Evolutionary conservation across 1,140 invertebrate species (phyloP).

Genomic region (Camponotus floridanus): DNA sequence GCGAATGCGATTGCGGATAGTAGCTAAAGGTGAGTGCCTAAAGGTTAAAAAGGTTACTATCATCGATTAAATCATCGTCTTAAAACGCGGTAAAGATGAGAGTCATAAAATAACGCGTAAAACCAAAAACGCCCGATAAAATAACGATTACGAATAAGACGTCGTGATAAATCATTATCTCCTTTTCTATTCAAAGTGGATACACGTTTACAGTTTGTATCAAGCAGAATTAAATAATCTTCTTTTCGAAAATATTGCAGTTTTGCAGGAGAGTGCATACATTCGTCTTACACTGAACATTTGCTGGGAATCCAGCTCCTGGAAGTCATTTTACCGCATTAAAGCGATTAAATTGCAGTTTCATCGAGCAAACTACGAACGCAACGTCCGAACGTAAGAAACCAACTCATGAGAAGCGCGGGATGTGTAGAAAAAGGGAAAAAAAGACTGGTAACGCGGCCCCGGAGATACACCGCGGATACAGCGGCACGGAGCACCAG

Average conservation of each 20-base stretch:
- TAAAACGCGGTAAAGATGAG: conserved; percentile 47
- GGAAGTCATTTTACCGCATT: neutral
- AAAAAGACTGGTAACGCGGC: conserved; percentile 19
- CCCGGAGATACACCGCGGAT: conserved; percentile 41
- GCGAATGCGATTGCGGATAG: conserved; percentile 69
- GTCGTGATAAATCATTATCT: neutral
- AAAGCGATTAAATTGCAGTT: neutral
- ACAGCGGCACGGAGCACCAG: conserved; percentile 57
- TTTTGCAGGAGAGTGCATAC: too few relatives aligned
- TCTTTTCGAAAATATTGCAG: too few relatives aligned
- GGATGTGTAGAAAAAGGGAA: neutral
- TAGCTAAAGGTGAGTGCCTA: conserved; percentile 75
- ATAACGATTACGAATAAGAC: neutral
- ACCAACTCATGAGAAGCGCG: neutral
- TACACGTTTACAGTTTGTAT: neutral
- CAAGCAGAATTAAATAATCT: neutral
- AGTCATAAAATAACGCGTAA: conserved; percentile 3
- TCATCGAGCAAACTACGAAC: neutral
- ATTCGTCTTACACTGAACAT: neutral
- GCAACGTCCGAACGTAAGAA: neutral
- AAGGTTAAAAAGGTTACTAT: conserved; percentile 74
- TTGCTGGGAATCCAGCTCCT: neutral
- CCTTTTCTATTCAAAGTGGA: neutral
- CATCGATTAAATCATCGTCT: conserved; percentile 64
- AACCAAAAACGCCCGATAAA: neutral